Evolutionary conservation across 2,797 vertebrate genomes (phyloP).

Genomic region (Clarias pachynema): DNA sequence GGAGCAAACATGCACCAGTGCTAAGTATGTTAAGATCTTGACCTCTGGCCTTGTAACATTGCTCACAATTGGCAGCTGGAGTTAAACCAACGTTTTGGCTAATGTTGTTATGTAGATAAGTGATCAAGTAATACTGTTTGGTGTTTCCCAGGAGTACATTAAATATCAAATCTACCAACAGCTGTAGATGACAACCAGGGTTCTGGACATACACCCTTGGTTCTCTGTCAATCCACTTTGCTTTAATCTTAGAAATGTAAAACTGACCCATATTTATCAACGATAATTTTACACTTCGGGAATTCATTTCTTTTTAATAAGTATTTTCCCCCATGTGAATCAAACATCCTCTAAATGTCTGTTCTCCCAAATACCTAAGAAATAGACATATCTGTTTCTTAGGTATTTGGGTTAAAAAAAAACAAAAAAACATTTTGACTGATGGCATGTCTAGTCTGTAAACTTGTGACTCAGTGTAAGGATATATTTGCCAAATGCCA

Average conservation of each 20-base stretch:
- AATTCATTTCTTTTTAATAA: background rate
- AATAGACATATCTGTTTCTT: too few relatives aligned
- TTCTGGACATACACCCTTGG: background rate
- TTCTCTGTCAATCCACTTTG: background rate
- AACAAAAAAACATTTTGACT: too few relatives aligned
- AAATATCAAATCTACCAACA: conserved; percentile 65
- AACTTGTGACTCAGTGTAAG: too few relatives aligned
- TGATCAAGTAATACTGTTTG: conserved; percentile 56
- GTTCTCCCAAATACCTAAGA: too few relatives aligned
- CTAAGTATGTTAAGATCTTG: conserved; percentile 8
- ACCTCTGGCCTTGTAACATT: conserved; percentile 28
- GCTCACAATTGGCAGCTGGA: conserved; percentile 28
- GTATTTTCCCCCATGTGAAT: background rate
- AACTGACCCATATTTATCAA: background rate
- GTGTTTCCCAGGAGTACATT: conserved; percentile 55
- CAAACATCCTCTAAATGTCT: too few relatives aligned
- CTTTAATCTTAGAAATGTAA: background rate
- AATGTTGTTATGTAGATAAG: conserved; percentile 52
- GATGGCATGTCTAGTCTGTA: too few relatives aligned
- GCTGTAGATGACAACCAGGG: conserved; percentile 48
- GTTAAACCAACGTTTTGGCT: conserved; percentile 47
- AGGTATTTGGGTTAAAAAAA: too few relatives aligned
- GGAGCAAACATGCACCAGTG: conserved; percentile 20
- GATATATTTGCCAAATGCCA: too few relatives aligned
- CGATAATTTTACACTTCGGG: background rate